Conservation (phyloP, 2,113 vertebrate species). For the Daboia siamensis region DNA sequence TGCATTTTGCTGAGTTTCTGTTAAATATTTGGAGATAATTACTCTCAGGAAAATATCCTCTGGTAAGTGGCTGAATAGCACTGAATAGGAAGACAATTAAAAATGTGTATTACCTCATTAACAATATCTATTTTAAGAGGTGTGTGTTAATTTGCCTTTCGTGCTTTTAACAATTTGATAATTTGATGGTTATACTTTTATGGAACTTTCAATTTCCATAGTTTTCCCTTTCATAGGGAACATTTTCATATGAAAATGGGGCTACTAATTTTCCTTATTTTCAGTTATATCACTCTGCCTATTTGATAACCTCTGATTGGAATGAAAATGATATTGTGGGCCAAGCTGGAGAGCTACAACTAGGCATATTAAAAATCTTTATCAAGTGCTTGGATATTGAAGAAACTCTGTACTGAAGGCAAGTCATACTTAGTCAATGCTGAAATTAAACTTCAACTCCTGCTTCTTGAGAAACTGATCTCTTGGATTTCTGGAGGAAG, state of each 20-base stretch:
- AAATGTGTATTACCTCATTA: neutral
- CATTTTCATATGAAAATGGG: neutral
- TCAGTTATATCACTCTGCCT: neutral
- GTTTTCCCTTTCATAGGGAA: neutral
- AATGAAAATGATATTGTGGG: neutral
- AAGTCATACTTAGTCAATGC: neutral
- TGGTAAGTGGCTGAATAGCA: neutral
- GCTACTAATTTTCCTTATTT: neutral
- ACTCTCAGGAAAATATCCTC: neutral
- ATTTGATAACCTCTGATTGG: neutral
- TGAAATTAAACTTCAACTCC: neutral
- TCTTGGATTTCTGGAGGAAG: too few relatives aligned
- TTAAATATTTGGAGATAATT: neutral
- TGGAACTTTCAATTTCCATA: neutral
- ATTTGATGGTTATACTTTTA: neutral
- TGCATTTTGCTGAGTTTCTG: neutral
- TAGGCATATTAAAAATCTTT: neutral
- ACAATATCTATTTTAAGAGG: neutral
- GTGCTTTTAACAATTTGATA: neutral
- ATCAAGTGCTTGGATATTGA: neutral
- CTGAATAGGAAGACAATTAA: neutral
- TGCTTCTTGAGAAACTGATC: neutral
- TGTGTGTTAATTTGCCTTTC: neutral
- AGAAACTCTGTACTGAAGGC: neutral
- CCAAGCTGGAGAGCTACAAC: neutral